Evolutionary conservation across 2,113 vertebrate genomes (phyloP), one percentile per base, ranked within the genome.

Genomic region (Bubalus kerabau): DNA sequence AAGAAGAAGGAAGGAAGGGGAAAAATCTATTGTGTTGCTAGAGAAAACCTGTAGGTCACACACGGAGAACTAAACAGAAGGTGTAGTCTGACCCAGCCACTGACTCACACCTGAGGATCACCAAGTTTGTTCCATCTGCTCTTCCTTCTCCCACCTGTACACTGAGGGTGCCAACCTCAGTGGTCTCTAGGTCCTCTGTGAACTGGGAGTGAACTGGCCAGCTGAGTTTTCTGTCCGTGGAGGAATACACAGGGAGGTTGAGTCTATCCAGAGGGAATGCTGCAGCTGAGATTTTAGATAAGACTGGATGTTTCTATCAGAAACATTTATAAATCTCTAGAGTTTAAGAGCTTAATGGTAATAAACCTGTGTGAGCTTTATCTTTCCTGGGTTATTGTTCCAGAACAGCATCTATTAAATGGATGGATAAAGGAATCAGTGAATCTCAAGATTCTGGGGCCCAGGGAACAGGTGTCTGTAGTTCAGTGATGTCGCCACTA

Each of bases 221-320:
- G 52, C 24, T 2, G 52, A 46, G 64, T 4, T 32, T 67, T 16
- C 57, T 80, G 74, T 30, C 50, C 0, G 43, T 3, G 62, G 9
- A 12, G 21, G 2, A 0, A 1, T 2, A 21, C 36, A 4, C 1
- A 2, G 56, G 46, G 62, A 7, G 21, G 8, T 2, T 7, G 2
- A 24, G 12, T 2, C 32, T 19, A 2, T 3, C 11, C 6, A 0
- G 7, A 1, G 3, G 23, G 14, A 50, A 32, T 3, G 30, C 26
- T 3, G 1, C 28, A 8, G 24, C 36, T 5, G 0, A 40, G 4
- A 15, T 11, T 50, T 15, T 3, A 3, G 14, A 1, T 5, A 19
- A 36, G 5, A 17, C 15, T 3, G 7, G 3, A 4, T 21, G 4
- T 24, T 28, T 67, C 67, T 60, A 15, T 40, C 15, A 10, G 50